A percentile compares a stretch with the other conserved stretches of the same genome.
These are phyloP conservation scores for Cryptocephalus moraei DNA, from an alignment of 2,888 invertebrate species.

Conservation along the genomic window DNA sequence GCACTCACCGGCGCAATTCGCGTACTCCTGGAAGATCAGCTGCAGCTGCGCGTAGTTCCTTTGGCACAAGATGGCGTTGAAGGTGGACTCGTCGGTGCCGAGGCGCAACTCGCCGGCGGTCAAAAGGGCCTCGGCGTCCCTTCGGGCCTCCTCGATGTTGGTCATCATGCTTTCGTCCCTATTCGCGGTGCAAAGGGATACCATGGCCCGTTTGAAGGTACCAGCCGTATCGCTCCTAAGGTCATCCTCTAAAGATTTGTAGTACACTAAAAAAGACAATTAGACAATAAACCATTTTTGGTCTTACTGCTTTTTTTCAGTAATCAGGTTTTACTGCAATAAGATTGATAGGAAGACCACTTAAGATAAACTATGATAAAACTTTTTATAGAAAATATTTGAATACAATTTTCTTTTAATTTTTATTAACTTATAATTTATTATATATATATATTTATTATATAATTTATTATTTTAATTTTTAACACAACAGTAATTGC, in stretches of 20 bases:
- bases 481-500: too few species aligned
- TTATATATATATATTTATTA: too few species aligned
- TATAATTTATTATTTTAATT: too few species aligned
- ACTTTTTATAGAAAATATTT: too few species aligned
- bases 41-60: slow-evolving; percentile 59
- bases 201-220: slow-evolving; percentile 79
- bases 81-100: slow-evolving; percentile 80
- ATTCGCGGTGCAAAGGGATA: slow-evolving; percentile 71
- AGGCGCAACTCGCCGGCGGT: slow-evolving; percentile 58
- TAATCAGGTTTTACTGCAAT: too few species aligned
- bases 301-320: too few species aligned
- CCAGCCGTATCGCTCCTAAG: slow-evolving; percentile 83
- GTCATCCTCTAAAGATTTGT: slow-evolving; percentile 39
- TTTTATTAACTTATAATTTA: too few species aligned
- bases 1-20: too few species aligned
- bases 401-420: too few species aligned
- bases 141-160: slow-evolving; percentile 60
- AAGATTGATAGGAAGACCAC: too few species aligned
- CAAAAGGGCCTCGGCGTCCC: slow-evolving; percentile 72
- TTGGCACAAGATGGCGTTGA: slow-evolving; percentile 75
- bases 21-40: slow-evolving; percentile 32
- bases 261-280: slow-evolving; percentile 21
- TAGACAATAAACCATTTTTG: not conserved
- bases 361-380: too few species aligned
- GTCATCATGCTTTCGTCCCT: slow-evolving; percentile 70